phyloP scores from a whole-genome alignment of 2,888 invertebrate species.

The Troilus luridus region DNA sequence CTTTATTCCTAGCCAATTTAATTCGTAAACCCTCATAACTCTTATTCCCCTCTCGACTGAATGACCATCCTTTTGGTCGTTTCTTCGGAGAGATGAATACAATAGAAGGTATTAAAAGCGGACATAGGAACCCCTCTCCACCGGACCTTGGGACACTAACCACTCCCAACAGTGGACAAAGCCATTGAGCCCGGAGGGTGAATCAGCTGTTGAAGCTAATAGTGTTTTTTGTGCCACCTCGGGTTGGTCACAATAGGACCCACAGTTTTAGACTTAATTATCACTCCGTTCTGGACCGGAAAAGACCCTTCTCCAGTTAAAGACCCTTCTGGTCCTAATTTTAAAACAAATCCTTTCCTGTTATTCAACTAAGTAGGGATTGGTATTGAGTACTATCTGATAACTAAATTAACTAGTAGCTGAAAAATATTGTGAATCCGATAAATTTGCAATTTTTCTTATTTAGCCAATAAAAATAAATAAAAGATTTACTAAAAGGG shows the following conservation, averaged over 20 bases:
- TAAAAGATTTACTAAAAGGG: too few relatives aligned
- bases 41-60: background rate
- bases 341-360: background rate
- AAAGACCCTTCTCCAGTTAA: background rate
- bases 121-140: background rate
- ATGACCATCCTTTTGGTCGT: background rate
- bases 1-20: background rate
- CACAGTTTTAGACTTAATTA: slow-evolving; percentile 21
- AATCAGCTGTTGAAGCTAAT: slow-evolving; percentile 14
- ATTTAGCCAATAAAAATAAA: too few relatives aligned
- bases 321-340: background rate
- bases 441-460: too few relatives aligned
- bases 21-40: background rate
- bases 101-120: background rate
- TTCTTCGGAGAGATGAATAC: background rate
- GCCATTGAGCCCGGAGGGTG: background rate
- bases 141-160: too few relatives aligned
- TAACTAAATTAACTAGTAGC: too few relatives aligned
- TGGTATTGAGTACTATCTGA: background rate
- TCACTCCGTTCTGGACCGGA: background rate
- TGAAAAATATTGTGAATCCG: too few relatives aligned
- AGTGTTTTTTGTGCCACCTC: background rate
- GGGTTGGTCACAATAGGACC: background rate
- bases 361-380: background rate
- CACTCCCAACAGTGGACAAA: background rate